phyloP scores from a whole-genome alignment of 1,140 invertebrate genomes.

The Caenorhabditis inopinata region DNA sequence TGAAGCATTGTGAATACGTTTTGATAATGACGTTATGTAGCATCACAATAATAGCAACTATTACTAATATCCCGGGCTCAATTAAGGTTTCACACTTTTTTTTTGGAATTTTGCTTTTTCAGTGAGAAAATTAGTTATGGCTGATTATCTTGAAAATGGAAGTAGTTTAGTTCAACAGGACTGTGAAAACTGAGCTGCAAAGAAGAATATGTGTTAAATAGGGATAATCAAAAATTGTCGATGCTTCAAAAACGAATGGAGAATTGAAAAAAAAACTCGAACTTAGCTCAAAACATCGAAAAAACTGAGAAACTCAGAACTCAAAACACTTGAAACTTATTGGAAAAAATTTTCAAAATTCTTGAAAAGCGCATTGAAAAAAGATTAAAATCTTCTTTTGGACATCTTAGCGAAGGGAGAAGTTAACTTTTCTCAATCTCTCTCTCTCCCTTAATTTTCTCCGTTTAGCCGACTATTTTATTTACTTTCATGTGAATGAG shows the following conservation, averaged over 20 bases:
- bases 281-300: too few species aligned
- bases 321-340: constrained; percentile 18
- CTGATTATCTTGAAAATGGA: too few species aligned
- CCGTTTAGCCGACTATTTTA: neutral
- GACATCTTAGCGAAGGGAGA: neutral
- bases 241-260: neutral
- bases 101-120: too few species aligned
- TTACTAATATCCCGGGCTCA: neutral
- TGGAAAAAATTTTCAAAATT: neutral
- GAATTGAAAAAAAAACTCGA: neutral
- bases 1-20: constrained; percentile 20
- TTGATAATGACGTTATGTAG: neutral
- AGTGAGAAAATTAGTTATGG: too few species aligned
- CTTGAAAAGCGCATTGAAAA: neutral
- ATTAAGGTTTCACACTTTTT: neutral
- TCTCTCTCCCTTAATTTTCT: neutral
- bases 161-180: neutral
- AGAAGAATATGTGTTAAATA: too few species aligned
- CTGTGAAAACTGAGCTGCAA: too few species aligned
- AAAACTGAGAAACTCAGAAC: neutral
- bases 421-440: neutral
- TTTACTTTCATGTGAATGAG: neutral
- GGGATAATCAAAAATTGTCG: too few species aligned
- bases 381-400: constrained; percentile 21
- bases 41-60: too few species aligned